phyloP scores from a whole-genome alignment of 2,797 vertebrate genomes.

The Enteromius anoplus region DNA sequence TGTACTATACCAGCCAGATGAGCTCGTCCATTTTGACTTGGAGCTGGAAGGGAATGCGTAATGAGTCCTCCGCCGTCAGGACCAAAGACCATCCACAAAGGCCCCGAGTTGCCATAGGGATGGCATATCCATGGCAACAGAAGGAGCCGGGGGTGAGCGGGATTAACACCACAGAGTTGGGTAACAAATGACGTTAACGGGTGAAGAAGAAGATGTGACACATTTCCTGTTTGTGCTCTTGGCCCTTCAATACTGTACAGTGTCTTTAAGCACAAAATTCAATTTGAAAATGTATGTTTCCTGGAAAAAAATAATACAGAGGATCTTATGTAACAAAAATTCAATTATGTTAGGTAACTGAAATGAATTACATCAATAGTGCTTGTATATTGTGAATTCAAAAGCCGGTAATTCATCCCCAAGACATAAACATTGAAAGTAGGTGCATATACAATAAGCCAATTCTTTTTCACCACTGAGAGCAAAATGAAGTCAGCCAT shows the following conservation, averaged over 20 bases:
- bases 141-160: conserved; percentile 69
- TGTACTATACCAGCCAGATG: conserved; percentile 23
- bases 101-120: conserved; percentile 81
- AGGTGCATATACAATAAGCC: not conserved
- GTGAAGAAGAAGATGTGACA: conserved; percentile 63
- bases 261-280: conserved; percentile 43
- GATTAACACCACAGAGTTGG: conserved; percentile 73
- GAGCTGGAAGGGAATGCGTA: conserved; percentile 71
- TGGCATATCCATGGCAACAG: conserved; percentile 83
- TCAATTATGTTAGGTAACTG: conserved; percentile 36
- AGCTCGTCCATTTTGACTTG: conserved; percentile 59
- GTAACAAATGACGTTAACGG: conserved; percentile 72
- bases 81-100: conserved; percentile 75
- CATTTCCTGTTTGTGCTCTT: conserved; percentile 60
- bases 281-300: conserved; percentile 21
- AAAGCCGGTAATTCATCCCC: not conserved
- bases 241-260: conserved; percentile 33
- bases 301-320: not conserved
- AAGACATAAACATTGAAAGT: not conserved
- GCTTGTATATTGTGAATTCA: conserved; percentile 3
- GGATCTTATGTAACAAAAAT: conserved; percentile 33
- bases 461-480: not conserved
- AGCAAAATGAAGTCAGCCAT: not conserved
- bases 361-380: conserved; percentile 2
- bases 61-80: conserved; percentile 71